Conservation (phyloP, 1,140 invertebrate species). For the Papilio dardanus region DNA sequence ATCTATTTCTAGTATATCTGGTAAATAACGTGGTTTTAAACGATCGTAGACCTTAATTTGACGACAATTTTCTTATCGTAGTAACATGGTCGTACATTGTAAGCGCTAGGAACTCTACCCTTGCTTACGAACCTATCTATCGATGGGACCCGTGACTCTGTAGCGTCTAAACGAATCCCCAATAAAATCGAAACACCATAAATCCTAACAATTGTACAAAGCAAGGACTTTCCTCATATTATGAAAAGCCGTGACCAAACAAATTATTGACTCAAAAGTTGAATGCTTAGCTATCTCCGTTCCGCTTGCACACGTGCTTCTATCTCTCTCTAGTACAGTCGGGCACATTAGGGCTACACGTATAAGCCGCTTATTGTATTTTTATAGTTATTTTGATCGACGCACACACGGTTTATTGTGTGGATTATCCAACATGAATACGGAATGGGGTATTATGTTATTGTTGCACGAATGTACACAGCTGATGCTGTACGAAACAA, state of each 20-base stretch:
- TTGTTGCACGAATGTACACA: conserved; percentile 71
- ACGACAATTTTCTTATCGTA: no score
- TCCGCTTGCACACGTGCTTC: conserved; percentile 31
- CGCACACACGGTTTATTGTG: conserved; percentile 73
- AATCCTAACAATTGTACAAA: conserved; percentile 38
- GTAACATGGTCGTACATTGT: not conserved
- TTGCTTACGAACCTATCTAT: not conserved
- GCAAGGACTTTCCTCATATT: conserved; percentile 44
- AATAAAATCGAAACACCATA: conserved; percentile 34
- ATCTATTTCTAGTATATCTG: not conserved
- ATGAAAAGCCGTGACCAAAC: conserved; percentile 55
- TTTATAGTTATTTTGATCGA: conserved; percentile 81
- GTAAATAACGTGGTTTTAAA: no score
- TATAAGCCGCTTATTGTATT: conserved; percentile 79
- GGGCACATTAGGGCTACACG: conserved; percentile 69
- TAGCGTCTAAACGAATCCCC: conserved; percentile 18
- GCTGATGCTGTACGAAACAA: conserved; percentile 69
- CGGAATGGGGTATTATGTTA: conserved; percentile 66
- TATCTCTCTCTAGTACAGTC: conserved; percentile 51
- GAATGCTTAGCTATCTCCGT: conserved; percentile 42
- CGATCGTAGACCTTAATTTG: no score
- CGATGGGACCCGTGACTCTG: not conserved
- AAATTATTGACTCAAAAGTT: conserved; percentile 61
- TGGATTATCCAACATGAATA: conserved; percentile 79
- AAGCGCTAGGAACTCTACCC: not conserved